Base-by-base conservation (phyloP, 2,797 vertebrate species). In the Pelochelys cantorii region DNA sequence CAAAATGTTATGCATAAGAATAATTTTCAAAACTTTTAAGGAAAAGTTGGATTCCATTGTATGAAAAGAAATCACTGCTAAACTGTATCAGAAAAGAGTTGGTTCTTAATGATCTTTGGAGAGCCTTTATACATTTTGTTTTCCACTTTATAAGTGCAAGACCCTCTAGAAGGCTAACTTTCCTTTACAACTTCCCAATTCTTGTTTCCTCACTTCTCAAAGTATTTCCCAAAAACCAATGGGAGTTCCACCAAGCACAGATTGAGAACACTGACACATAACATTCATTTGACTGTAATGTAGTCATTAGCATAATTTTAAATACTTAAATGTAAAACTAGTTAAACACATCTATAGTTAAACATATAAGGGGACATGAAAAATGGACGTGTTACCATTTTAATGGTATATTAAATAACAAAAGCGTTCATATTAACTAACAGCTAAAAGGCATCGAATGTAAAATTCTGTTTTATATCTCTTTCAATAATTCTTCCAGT, bases 11-110 rank as follows among this genome's bases (percentile, higher is more conserved):
- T 89, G 83, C 1, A 1, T 83, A 92, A 57, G 88, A 60, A 52
- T 60, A 22, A 12, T 89, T 87, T 59, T 90, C 87, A 91, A 85
- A 87, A 23, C 83, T 95, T 94, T 88, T 85, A 86, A 91, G 84
- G 88, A 94, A 85, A 57, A 82, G 54, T 57, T 91, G 84, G 48
- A 57, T 87, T 55, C 85, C 85, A 92, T 55, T 79, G 57, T 82
- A n/a, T 62, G 10, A 55, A 31, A 52, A 93, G 77, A 91, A 95
- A 92, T 88, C 92, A 90, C 34, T 83, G 86, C 83, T 18, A 34
- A 62, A 74, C 90, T 96, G 95, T 92, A 93, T 55, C 86, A 91
- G 93, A 85, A 92, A 89, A 93, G 81, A 42, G 34, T 2, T 95
- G 93, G 87, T 90, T 93, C 94, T 86, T 48, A 62, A 90, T 92